Evolutionary conservation across 2,888 invertebrate genomes (phyloP).

Genomic region (Reticulitermes lucifugus): DNA sequence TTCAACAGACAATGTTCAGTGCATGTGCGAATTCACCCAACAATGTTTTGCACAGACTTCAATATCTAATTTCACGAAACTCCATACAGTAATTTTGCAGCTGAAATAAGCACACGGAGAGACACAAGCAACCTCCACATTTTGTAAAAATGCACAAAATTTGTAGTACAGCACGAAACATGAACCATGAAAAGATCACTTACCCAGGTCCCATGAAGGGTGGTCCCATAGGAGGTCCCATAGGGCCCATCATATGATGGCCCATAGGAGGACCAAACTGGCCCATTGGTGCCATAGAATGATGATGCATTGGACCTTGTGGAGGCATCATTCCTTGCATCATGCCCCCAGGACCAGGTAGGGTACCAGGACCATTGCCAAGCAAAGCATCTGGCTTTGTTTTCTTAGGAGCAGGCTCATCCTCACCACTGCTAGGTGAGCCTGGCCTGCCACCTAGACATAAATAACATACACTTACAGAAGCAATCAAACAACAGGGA

Average conservation of each 20-base stretch:
- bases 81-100: too few species aligned
- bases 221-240: slow-evolving; percentile 77
- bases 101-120: too few species aligned
- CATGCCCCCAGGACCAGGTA: slow-evolving; percentile 73
- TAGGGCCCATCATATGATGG: slow-evolving; percentile 69
- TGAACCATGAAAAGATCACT: slow-evolving; percentile 52
- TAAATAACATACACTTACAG: background rate
- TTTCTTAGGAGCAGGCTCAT: slow-evolving; percentile 84
- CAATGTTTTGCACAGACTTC: too few species aligned
- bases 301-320: slow-evolving; percentile 63
- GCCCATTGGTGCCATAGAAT: slow-evolving; percentile 69
- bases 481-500: too few species aligned
- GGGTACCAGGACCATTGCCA: slow-evolving; percentile 69
- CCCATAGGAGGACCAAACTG: slow-evolving; percentile 69
- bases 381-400: slow-evolving; percentile 77
- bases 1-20: too few species aligned
- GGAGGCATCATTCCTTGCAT: slow-evolving; percentile 67
- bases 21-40: too few species aligned
- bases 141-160: too few species aligned
- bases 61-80: too few species aligned
- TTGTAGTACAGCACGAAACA: background rate
- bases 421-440: slow-evolving; percentile 85
- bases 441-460: slow-evolving; percentile 69
- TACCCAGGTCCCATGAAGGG: slow-evolving; percentile 80
- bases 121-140: too few species aligned